These are phyloP conservation scores for Cavia porcellus DNA, from an alignment of 2,113 vertebrate species.

Conservation along the genomic window DNA sequence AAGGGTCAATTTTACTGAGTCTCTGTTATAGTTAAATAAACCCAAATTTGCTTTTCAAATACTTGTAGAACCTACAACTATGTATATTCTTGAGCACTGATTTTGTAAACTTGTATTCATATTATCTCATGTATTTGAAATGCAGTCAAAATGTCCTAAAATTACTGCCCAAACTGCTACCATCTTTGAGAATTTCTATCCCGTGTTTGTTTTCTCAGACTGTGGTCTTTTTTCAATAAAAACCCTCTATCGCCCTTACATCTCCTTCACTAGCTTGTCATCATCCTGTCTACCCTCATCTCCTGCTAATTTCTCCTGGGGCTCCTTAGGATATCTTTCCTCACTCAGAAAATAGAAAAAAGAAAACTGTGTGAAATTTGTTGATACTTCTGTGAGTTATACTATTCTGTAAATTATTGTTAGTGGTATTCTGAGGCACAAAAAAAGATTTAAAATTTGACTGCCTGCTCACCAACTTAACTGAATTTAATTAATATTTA, in stretches of 20 bases:
- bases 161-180: constrained; percentile 83
- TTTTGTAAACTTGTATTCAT: constrained; percentile 88
- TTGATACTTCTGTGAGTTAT: background rate
- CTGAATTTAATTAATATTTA: background rate
- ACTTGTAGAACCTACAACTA: background rate
- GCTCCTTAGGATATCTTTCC: background rate
- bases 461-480: background rate
- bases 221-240: background rate
- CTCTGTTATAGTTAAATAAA: background rate
- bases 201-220: background rate
- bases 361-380: background rate
- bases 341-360: background rate
- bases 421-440: background rate
- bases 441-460: background rate
- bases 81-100: constrained; percentile 79
- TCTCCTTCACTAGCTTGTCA: accelerated
- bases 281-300: background rate
- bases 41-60: background rate
- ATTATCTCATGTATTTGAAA: constrained; percentile 92
- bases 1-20: background rate
- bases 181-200: constrained; percentile 89
- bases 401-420: background rate
- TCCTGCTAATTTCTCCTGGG: background rate
- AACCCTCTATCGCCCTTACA: background rate
- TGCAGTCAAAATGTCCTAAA: constrained; percentile 84